Conservation (phyloP, 2,888 invertebrate genomes). For the Nephrotoma appendiculata region DNA sequence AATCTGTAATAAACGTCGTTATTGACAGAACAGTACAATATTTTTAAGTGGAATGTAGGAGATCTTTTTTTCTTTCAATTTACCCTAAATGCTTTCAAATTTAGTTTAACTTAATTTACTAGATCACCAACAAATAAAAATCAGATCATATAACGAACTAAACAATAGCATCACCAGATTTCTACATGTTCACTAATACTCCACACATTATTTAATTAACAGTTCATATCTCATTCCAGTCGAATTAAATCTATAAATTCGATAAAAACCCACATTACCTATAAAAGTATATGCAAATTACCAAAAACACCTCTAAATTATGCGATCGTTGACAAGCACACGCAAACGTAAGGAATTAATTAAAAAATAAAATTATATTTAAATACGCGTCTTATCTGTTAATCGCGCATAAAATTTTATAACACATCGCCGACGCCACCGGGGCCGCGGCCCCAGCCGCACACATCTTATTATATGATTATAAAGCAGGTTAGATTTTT, state of each 20-base stretch:
- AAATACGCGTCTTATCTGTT: background rate
- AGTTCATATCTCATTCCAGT: background rate
- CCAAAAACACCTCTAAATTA: background rate
- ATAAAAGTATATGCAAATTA: background rate
- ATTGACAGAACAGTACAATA: too few species aligned
- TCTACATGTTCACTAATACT: background rate
- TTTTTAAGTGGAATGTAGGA: too few species aligned
- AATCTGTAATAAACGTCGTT: too few species aligned
- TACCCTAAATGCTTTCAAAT: background rate
- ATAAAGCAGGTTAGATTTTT: background rate
- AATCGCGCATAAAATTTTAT: background rate
- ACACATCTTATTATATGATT: background rate
- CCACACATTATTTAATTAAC: background rate
- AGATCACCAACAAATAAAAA: background rate
- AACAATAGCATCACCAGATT: background rate
- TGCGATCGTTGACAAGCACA: background rate
- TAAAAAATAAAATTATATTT: background rate
- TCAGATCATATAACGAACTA: background rate
- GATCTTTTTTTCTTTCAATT: too few species aligned
- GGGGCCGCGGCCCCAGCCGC: background rate
- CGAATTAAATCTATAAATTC: background rate
- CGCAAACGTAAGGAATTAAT: background rate
- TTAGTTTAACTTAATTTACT: background rate
- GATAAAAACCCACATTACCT: background rate
- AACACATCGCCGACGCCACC: background rate